Conservation (phyloP, 1,140 invertebrate species). For the Trichomalopsis sarcophagae region DNA sequence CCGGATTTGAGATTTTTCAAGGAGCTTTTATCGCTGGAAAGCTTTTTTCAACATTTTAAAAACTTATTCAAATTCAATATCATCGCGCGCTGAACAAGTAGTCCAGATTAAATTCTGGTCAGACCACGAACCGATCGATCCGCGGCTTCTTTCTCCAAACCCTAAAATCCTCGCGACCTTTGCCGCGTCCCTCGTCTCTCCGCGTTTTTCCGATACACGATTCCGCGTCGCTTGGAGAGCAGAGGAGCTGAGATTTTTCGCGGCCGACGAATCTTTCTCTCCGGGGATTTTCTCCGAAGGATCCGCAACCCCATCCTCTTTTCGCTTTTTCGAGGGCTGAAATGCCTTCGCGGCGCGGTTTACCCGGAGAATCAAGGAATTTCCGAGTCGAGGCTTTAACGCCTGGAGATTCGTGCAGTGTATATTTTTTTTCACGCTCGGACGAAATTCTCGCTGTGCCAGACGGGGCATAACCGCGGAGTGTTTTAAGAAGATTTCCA, state of each 20-base stretch:
- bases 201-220: no score
- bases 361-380: slow-evolving; percentile 33
- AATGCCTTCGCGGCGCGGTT: slow-evolving; percentile 10
- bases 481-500: slow-evolving; percentile 34
- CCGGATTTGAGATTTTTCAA: slow-evolving; percentile 64
- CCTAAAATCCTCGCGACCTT: no score
- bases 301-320: slow-evolving; percentile 2
- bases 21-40: no score
- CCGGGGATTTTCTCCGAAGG: background rate
- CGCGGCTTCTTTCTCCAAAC: no score
- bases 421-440: background rate
- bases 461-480: background rate
- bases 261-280: slow-evolving; percentile 6
- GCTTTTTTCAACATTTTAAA: no score
- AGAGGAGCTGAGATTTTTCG: background rate
- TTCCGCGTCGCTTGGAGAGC: no score
- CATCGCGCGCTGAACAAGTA: no score
- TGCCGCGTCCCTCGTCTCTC: no score
- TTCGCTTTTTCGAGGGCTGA: background rate
- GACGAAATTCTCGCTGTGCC: background rate
- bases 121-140: no score
- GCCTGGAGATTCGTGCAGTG: background rate
- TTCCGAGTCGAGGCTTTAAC: slow-evolving; percentile 3
- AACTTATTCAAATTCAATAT: no score
- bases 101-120: background rate